Evolutionary conservation across 2,888 invertebrate genomes (phyloP), one percentile per base, ranked within the genome.

Genomic region (Tetragonula carbonaria): DNA sequence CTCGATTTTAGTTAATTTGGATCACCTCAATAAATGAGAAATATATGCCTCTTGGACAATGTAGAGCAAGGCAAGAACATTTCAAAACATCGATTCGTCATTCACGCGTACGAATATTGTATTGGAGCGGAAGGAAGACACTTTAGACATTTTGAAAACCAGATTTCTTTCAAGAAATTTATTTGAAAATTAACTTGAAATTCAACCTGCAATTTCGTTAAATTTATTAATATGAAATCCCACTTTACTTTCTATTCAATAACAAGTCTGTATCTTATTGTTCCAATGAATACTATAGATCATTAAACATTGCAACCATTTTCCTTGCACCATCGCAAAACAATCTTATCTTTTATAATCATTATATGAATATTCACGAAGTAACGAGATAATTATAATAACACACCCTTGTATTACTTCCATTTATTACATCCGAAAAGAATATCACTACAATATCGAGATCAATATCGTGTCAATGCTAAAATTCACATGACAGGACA

Each of bases 1-100:
- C 62, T 62, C 62, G 2, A 28, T 62, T 62, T 28, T 4, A 59
- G 14, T n/a, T 59, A 59, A n/a, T 23, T 59, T 23, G 28, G 16
- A 28, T 59, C 21, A 59, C n/a, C 28, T 8, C 16, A 28, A 21
- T 38, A 21, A 33, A 14, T 16, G 65, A 65, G 75, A 55, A 33
- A 76, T 38, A 14, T 14, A 55, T 18, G n/a, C 18, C 23, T 23
- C 2, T 23, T 11, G 13, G 67, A 16, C 21, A n/a, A 53, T 50
- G 45, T 53, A n/a, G 67, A 67, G 45, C 55, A 28, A 74, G 18
- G 33, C n/a, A 28, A 51, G 57, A 45, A 72, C 21, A 65, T 65
- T 65, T 65, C 33, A 21, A 33, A 65, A 65, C 33, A 4, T 33
- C 65, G 21, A 65, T 65, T 65, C 13, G 21, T 33, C 33, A 65